A percentile compares a stretch with the other conserved stretches of the same genome.
Conservation (phyloP, 2,113 vertebrate species). For the Anhinga anhinga region DNA sequence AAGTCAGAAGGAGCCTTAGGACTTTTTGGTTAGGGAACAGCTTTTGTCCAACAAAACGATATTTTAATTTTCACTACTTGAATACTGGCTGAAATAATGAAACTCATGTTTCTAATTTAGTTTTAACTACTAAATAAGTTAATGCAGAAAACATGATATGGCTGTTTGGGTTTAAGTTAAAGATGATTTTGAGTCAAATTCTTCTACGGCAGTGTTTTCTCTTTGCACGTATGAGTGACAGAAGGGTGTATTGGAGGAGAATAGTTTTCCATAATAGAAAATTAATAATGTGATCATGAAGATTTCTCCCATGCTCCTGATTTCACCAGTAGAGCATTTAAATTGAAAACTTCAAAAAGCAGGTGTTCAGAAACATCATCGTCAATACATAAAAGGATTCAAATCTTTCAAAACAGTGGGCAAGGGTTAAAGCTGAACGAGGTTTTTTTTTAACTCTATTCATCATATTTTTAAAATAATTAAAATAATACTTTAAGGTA, state of each 20-base stretch:
- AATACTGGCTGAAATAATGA: slow-evolving; percentile 14
- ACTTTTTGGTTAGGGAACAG: neutral
- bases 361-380: neutral
- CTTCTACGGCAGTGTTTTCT: neutral
- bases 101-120: neutral
- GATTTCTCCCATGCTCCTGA: neutral
- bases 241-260: neutral
- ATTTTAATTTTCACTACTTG: slow-evolving; percentile 45
- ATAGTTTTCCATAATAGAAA: neutral
- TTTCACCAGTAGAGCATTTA: neutral
- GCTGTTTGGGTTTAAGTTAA: neutral
- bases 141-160: neutral
- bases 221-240: neutral
- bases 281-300: neutral
- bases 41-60: slow-evolving; percentile 36
- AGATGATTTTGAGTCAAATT: neutral
- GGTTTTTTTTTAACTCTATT: neutral
- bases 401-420: neutral
- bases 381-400: neutral
- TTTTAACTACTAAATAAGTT: neutral
- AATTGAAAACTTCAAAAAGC: neutral
- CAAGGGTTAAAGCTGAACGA: neutral
- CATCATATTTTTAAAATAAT: neutral
- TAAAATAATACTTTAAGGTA: neutral
- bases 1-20: slow-evolving; percentile 42